Base-by-base conservation (phyloP, 2,888 invertebrate species). In the Cheilosia vernalis region DNA sequence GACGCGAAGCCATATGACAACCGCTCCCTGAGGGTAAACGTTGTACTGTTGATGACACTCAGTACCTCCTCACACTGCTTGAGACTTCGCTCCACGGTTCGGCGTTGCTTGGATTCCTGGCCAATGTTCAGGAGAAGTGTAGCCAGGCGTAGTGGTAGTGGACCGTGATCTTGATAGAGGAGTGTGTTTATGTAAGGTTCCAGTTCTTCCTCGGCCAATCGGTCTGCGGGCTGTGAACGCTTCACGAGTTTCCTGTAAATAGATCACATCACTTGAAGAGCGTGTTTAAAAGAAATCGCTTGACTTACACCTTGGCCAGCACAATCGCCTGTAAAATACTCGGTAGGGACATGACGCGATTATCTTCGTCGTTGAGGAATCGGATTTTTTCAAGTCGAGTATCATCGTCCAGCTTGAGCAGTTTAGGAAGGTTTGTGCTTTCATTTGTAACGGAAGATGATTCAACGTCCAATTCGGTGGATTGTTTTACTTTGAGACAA, bases 51-150 rank as follows among this genome's bases (percentile, higher is more conserved):
- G 93, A 92, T 90, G 92, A 91, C 60, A 6, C 89, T 93, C 87
- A 95, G 95, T 4, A 97, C 94, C 89, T 96, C 95, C 92, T 98
- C 97, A 87, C 96, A 94, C 92, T 98, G 98, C 90, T 95, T 93
- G 94, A 98, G 94, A 24, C 98, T 95, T 47, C 99, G 93, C 90
- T 98, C 98, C 15, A 98, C 95, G 0, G 97, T 96, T 72, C 98
- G 94, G 73, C 95, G 95, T 88, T 96, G 95, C 60, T 93, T 93
- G 0, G 95, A 94, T 91, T 99, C 98, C 66, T 97, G 91, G 78
- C 94, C 93, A 88, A 97, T 97, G 67, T 98, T 94, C 15, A 95
- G 92, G 1, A 96, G 92, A 21, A 99, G 92, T 0, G 97, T 95
- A 0, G 95, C 94, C 44, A 95, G 94, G 64, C 97, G 95, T 1